Percentiles rank a stretch among this genome's conserved stretches.
These are phyloP conservation scores for Diceros bicornis DNA, from an alignment of 2,797 vertebrate species.

Conservation along the genomic window DNA sequence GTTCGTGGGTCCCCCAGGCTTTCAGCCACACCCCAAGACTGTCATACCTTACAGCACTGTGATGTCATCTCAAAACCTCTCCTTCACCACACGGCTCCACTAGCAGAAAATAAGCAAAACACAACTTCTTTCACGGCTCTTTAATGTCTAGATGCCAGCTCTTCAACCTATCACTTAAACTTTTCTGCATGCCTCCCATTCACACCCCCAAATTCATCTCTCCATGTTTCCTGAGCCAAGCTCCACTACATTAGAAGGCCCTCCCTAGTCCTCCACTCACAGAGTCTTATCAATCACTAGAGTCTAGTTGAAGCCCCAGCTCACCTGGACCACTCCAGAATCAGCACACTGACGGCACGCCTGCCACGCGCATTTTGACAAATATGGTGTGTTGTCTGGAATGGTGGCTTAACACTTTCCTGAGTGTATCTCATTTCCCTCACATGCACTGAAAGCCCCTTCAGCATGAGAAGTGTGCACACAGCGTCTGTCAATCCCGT, in stretches of 20 bases:
- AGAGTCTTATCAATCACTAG: background rate
- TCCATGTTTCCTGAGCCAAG: background rate
- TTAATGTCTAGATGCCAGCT: background rate
- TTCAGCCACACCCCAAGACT: background rate
- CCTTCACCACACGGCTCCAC: background rate
- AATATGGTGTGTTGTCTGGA: accelerated
- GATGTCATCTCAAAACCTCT: background rate
- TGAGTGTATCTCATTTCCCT: background rate
- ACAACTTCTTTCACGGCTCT: background rate
- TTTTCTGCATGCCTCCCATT: background rate
- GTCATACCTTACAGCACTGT: background rate
- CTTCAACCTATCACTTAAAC: background rate
- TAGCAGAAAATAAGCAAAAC: background rate
- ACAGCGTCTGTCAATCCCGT: background rate
- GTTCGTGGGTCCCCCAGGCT: background rate
- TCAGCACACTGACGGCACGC: background rate
- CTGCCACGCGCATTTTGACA: background rate
- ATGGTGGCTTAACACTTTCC: background rate
- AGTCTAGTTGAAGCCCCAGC: background rate
- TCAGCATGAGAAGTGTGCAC: background rate
- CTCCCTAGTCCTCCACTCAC: background rate
- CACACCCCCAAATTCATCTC: background rate
- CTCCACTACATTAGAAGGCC: background rate
- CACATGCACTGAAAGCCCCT: background rate
- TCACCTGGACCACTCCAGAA: background rate